Conservation (phyloP, 2,888 invertebrate genomes). For the Drosophila kambysellisi region DNA sequence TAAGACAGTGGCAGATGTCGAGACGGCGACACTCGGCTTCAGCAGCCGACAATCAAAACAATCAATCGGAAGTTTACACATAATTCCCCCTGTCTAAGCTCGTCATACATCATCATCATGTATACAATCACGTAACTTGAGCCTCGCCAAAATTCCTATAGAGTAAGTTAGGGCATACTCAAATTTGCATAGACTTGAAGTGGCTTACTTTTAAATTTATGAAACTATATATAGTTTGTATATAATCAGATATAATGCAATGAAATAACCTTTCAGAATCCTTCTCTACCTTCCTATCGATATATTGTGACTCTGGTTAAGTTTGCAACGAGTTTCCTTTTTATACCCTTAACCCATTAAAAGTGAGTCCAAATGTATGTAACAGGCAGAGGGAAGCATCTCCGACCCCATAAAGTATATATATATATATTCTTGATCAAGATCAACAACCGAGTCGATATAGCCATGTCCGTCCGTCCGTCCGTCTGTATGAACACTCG, state of each 20-base stretch:
- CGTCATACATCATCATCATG: too few species aligned
- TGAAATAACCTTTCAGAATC: background rate
- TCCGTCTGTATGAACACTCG: too few species aligned
- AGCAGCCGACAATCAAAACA: slow-evolving; percentile 29
- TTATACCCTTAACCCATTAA: background rate
- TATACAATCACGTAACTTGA: background rate
- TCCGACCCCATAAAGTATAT: too few species aligned
- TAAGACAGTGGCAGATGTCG: slow-evolving; percentile 17
- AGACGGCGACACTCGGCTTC: slow-evolving; percentile 24
- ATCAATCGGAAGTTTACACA: slow-evolving; percentile 33
- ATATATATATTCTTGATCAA: too few species aligned
- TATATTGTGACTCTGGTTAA: background rate
- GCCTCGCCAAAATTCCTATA: background rate
- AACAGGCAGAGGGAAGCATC: too few species aligned
- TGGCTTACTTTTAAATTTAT: background rate
- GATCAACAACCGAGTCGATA: too few species aligned
- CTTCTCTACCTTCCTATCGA: background rate
- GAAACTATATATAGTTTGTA: background rate
- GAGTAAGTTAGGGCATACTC: background rate
- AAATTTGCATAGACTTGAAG: background rate
- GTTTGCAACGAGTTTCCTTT: background rate
- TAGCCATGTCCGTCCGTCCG: too few species aligned
- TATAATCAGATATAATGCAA: background rate
- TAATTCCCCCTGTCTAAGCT: background rate
- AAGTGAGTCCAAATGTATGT: too few species aligned